Conservation (phyloP, 2,888 invertebrate genomes). For the Oscheius myriophilus region DNA sequence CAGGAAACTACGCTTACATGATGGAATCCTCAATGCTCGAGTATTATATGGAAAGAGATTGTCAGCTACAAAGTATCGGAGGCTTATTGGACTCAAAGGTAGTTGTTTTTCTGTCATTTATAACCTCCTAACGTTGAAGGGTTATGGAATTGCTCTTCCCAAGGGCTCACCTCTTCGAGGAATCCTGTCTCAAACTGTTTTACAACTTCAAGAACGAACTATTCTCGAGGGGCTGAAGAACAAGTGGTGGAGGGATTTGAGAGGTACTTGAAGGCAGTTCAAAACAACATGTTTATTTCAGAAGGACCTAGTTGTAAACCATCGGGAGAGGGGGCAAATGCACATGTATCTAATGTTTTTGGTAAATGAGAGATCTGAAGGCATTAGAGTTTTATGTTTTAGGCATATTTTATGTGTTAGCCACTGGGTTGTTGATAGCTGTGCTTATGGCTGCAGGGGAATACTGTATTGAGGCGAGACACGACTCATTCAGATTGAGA, state of each 20-base stretch:
- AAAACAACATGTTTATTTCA: slow-evolving; percentile 21
- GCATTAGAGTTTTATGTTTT: slow-evolving; percentile 26
- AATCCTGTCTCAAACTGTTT: slow-evolving; percentile 69
- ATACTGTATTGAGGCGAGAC: slow-evolving; percentile 63
- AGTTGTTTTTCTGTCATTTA: not conserved
- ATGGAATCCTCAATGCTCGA: slow-evolving; percentile 77
- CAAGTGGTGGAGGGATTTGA: slow-evolving; percentile 67
- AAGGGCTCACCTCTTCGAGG: slow-evolving; percentile 68
- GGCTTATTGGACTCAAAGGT: slow-evolving; percentile 73
- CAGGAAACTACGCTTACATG: slow-evolving; percentile 73
- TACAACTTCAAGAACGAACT: slow-evolving; percentile 67
- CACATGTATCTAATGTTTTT: slow-evolving; percentile 46
- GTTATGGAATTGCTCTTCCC: slow-evolving; percentile 71
- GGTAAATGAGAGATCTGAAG: slow-evolving; percentile 26
- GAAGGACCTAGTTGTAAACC: slow-evolving; percentile 49
- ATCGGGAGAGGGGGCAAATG: slow-evolving; percentile 20
- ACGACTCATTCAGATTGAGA: slow-evolving; percentile 55
- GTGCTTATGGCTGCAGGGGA: slow-evolving; percentile 62
- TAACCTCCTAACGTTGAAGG: slow-evolving; percentile 60
- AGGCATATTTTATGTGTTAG: slow-evolving; percentile 67
- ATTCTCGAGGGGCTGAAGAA: slow-evolving; percentile 68
- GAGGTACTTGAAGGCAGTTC: slow-evolving; percentile 36
- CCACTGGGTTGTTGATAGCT: slow-evolving; percentile 64
- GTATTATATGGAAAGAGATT: slow-evolving; percentile 78
- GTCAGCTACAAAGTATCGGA: slow-evolving; percentile 73